phyloP scores from a whole-genome alignment of 2,888 invertebrate genomes.

The Himalopsyche japonica region DNA sequence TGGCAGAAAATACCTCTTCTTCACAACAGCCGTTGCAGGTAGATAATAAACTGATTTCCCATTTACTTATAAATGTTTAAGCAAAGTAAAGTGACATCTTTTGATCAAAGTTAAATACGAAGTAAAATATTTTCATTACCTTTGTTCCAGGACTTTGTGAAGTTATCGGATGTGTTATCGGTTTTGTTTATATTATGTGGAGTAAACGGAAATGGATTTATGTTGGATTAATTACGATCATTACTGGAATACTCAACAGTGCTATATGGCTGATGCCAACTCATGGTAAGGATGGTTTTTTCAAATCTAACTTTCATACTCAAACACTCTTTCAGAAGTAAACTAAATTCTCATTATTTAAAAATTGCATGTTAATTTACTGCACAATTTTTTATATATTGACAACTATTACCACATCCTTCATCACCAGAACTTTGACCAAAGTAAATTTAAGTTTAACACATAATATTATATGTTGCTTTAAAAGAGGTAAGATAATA shows the following conservation, averaged over 20 bases:
- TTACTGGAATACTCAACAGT: conserved; percentile 50
- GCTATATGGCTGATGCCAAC: conserved; percentile 49
- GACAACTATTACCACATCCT: no score
- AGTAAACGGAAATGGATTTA: conserved; percentile 50
- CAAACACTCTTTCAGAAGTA: no score
- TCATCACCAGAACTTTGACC: no score
- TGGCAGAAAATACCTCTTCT: conserved; percentile 49
- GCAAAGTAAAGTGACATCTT: no score
- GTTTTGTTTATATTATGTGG: conserved; percentile 48
- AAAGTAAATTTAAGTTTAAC: no score
- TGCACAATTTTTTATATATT: no score
- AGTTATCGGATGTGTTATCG: conserved; percentile 51
- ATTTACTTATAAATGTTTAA: no score
- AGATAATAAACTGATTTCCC: conserved; percentile 9
- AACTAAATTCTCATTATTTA: no score
- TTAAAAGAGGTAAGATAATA: no score
- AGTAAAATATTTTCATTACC: neutral
- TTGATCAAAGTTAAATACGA: neutral
- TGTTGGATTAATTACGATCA: conserved; percentile 49
- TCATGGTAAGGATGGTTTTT: conserved; percentile 44
- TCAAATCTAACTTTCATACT: no score
- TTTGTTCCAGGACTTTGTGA: conserved; percentile 48
- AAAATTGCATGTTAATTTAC: no score
- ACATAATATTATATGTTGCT: no score
- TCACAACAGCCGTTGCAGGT: conserved; percentile 53